These are phyloP conservation scores for Proterorhinus semilunaris DNA, from an alignment of 2,113 vertebrate genomes.

Conservation along the genomic window DNA sequence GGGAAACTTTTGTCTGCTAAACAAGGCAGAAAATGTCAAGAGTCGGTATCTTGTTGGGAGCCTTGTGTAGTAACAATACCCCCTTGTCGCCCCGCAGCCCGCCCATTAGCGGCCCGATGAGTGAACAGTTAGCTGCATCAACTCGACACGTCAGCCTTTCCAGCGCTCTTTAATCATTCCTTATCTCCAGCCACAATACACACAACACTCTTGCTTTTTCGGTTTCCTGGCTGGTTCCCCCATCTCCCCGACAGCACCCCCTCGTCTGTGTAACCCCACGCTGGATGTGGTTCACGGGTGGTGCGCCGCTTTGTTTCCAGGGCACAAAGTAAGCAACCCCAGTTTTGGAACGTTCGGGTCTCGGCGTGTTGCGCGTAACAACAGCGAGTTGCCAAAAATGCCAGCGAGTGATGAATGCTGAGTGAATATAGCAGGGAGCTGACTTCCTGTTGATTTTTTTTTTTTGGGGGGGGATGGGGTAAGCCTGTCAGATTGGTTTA, in stretches of 20 bases:
- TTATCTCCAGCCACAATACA: conserved; percentile 86
- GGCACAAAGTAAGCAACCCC: conserved; percentile 23
- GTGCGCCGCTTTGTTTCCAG: conserved; percentile 50
- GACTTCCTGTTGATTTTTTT: neutral
- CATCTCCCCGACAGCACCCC: conserved; percentile 13
- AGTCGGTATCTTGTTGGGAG: conserved; percentile 82
- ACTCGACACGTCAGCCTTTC: conserved; percentile 79
- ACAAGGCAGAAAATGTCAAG: neutral
- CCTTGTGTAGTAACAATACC: conserved; percentile 76
- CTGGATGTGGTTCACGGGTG: conserved; percentile 45
- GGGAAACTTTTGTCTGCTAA: neutral
- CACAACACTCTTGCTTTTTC: conserved; percentile 40
- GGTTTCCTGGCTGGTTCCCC: conserved; percentile 17
- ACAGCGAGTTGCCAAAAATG: conserved; percentile 24
- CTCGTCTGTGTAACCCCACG: neutral
- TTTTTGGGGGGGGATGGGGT: neutral
- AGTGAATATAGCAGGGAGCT: conserved; percentile 27
- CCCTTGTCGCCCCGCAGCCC: conserved; percentile 48
- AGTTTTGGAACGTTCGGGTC: neutral
- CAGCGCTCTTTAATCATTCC: conserved; percentile 88
- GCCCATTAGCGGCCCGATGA: conserved; percentile 85
- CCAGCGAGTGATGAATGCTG: conserved; percentile 49
- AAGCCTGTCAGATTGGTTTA: neutral
- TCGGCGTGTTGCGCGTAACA: conserved; percentile 43
- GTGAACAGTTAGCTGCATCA: conserved; percentile 80